phyloP scores from a whole-genome alignment of 2,113 vertebrate genomes.

The Hylia prasina region DNA sequence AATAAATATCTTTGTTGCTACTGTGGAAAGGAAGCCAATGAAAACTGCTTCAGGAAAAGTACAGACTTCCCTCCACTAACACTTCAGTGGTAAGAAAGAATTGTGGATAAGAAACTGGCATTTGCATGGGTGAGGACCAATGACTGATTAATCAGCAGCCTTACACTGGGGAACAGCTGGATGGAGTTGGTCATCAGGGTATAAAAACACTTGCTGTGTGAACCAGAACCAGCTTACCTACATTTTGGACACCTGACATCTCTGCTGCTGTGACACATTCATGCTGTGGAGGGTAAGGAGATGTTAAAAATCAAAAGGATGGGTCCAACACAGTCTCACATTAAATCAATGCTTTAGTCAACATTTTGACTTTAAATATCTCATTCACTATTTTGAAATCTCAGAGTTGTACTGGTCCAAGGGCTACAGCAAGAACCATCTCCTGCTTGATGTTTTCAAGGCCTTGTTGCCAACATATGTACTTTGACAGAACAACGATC shows the following conservation, averaged over 20 bases:
- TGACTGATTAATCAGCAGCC: background rate
- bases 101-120: background rate
- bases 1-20: background rate
- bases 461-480: background rate
- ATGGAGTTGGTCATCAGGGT: background rate
- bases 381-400: background rate
- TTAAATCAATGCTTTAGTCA: background rate
- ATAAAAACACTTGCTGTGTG: background rate
- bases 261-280: background rate
- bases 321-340: background rate
- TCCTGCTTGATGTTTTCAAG: background rate
- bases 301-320: background rate
- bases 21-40: accelerated
- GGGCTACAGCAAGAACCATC: background rate
- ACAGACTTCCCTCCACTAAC: background rate
- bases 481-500: background rate
- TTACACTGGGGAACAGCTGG: background rate
- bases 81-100: background rate
- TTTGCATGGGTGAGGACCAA: background rate
- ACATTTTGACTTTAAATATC: background rate
- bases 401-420: background rate
- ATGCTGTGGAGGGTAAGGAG: background rate
- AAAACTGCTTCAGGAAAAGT: background rate
- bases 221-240: background rate
- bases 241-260: background rate